Evolutionary conservation across 2,113 vertebrate species (phyloP), one percentile per base, ranked within the genome.

Genomic region (Lagopus leucura): DNA sequence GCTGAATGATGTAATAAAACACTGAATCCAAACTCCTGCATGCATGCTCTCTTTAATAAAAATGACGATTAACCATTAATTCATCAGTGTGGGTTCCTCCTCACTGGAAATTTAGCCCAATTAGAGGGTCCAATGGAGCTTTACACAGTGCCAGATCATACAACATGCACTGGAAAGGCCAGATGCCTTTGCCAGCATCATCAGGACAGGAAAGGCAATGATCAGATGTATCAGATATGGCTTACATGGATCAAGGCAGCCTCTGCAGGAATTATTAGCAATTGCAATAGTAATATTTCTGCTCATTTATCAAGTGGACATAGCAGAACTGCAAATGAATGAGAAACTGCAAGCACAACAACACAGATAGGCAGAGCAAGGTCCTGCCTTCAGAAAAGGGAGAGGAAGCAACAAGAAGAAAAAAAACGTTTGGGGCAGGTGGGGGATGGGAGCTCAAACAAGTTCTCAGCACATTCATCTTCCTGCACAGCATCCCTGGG

Each of bases 171-270:
- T n/a, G 42, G 13, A 2, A 48, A 67, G 8, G 20, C 19, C 19
- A 76, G 71, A 42, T 7, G 55, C 6, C 24, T 15, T 25, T 11
- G 22, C 55, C 79, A 88, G 63, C 21, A 38, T 12, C 57, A 13
- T 8, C 32, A 50, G 58, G 48, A 40, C 11, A 45, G 34, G 0
- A n/a, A 75, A 61, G n/a, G 20, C 12, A 17, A 16, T 74, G 20
- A 47, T 84, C n/a, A 18, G 88, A 21, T n/a, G 19, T 0, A 0
- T 32, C 1, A 2, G 64, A 11, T 16, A 34, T 0, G 3, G 48
- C 27, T 70, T 36, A 38, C 2, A 0, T 3, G 38, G 52, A 60
- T 0, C 5, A 8, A 77, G 30, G 13, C 5, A 55, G 55, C 11
- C 25, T 40, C 52, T 54, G 12, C 3, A 63, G 40, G 34, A 27